Evolutionary conservation across 1,140 invertebrate species (phyloP), one percentile per base, ranked within the genome.

Genomic region (Littorina saxatilis): DNA sequence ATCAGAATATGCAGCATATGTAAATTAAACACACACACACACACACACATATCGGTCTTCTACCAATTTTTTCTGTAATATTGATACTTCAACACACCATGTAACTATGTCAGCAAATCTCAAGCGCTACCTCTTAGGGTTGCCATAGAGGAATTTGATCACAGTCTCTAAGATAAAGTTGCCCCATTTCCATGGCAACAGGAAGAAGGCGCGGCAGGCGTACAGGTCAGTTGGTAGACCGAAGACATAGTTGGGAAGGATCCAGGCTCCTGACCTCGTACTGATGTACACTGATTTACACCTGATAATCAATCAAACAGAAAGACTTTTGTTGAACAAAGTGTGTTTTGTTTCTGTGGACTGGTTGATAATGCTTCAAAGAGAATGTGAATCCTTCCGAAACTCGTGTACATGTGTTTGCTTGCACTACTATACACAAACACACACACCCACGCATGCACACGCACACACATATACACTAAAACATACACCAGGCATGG

Each of bases 201-300:
- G 55, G 68, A 91, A 84, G 72, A 92, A 89, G 5, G 85, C 52
- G 52, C 91, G 83, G 72, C 87, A 87, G 5, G 90, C 89, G 82
- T 92, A 91, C 2, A 90, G 79, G 76, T 92, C 91, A 58, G 87
- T 88, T 7, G 90, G 83, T 74, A 85, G 76, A 2, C 90, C 90
- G 52, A 91, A 89, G 23, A 92, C 73, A 79, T 91, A 92, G 83
- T 92, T 91, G 32, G 90, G 90, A 23, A 90, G 78, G 35, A 92
- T 80, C 91, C 91, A 92, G 27, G 90, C 89, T 55, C 91, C 91
- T 32, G 90, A 91, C 74, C 90, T 80, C 4, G 90, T 88, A 76
- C 89, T 91, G n/a, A 92, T 66, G 73, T 85, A 87, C 37, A 91
- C 90, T 55, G 87, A 85, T 47, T 87, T 86, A 80, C 88, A 89